Evolutionary conservation across 2,888 invertebrate species (phyloP).

Genomic region (Drosophila anomalata): DNA sequence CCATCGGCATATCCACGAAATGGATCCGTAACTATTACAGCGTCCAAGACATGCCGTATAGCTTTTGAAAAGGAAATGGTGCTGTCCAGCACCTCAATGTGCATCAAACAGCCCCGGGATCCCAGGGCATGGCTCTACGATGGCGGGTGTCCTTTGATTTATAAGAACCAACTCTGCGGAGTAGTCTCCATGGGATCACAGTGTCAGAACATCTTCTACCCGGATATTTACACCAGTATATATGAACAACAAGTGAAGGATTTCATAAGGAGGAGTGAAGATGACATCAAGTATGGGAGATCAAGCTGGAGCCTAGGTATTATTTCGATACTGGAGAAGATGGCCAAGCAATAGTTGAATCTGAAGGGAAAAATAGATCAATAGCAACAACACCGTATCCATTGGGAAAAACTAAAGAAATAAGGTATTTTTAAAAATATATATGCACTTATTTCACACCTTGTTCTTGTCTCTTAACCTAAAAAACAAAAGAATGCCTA

Average conservation of each 20-base stretch:
- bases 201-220: slow-evolving; percentile 21
- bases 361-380: no score
- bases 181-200: slow-evolving; percentile 24
- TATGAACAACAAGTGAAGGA: neutral
- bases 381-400: no score
- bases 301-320: neutral
- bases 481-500: no score
- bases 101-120: slow-evolving; percentile 18
- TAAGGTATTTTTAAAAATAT: no score
- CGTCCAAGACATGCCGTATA: slow-evolving; percentile 1
- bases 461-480: no score
- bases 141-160: slow-evolving; percentile 39
- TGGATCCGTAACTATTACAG: no score
- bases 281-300: neutral
- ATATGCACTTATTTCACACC: no score
- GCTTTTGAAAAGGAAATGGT: neutral
- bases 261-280: slow-evolving; percentile 14
- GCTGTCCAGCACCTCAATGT: slow-evolving; percentile 12
- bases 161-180: slow-evolving; percentile 32
- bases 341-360: no score
- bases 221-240: slow-evolving; percentile 44
- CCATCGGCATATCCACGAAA: no score
- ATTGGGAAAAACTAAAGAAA: no score
- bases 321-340: neutral
- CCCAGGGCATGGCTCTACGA: slow-evolving; percentile 34